Evolutionary conservation across 2,888 invertebrate genomes (phyloP).

Genomic region (Drosophila mulleri): DNA sequence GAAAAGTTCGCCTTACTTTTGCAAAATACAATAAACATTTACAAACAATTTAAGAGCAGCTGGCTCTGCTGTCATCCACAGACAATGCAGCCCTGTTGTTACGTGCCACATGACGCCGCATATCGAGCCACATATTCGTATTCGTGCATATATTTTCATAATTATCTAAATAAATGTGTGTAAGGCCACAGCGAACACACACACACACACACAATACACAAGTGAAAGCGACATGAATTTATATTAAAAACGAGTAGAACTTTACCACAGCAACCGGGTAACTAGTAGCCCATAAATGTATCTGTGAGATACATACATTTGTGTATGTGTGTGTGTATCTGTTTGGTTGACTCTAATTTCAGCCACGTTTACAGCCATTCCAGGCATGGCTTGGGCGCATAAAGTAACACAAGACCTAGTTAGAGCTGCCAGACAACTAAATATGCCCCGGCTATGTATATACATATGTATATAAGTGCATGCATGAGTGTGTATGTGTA

Average conservation of each 20-base stretch:
- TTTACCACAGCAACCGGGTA: conserved; percentile 55
- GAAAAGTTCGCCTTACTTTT: conserved; percentile 34
- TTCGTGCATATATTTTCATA: conserved; percentile 68
- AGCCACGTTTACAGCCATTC: conserved; percentile 44
- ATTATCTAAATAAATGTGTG: conserved; percentile 74
- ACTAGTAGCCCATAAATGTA: conserved; percentile 63
- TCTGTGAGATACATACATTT: conserved; percentile 29
- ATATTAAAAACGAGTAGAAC: conserved; percentile 71
- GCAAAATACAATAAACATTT: conserved; percentile 29
- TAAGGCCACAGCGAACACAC: conserved; percentile 47
- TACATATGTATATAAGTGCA: conserved; percentile 13
- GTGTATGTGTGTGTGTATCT: conserved; percentile 34
- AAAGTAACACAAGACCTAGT: conserved; percentile 70
- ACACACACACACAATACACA: conserved; percentile 29
- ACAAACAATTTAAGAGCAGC: conserved; percentile 33
- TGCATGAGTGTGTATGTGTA: conserved; percentile 34
- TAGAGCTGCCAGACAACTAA: conserved; percentile 45
- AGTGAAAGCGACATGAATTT: conserved; percentile 77
- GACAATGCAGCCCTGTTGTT: conserved; percentile 22
- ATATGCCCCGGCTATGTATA: conserved; percentile 18
- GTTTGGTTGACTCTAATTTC: conserved; percentile 60
- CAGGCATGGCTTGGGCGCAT: conserved; percentile 50
- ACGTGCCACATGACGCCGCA: conserved; percentile 47
- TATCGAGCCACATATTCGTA: conserved; percentile 32
- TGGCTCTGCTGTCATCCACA: conserved; percentile 15